Evolutionary conservation across 1,140 invertebrate species (phyloP).

Genomic region (Danaus plexippus): DNA sequence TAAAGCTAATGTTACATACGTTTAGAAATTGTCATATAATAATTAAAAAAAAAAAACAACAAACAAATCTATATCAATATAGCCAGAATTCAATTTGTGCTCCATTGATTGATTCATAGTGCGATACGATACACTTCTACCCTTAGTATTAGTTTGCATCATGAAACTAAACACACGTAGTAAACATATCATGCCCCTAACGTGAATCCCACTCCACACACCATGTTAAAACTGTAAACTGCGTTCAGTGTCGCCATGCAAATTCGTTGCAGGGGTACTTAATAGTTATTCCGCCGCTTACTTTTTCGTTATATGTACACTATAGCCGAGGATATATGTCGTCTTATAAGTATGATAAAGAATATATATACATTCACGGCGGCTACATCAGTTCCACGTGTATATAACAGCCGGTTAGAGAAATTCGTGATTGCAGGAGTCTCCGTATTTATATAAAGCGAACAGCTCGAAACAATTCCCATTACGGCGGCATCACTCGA

Average conservation of each 20-base stretch:
- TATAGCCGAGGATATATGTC: conserved; percentile 17
- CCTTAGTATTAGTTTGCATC: too few relatives aligned
- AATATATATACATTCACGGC: conserved; percentile 45
- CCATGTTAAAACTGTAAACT: too few relatives aligned
- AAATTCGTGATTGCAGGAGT: conserved; percentile 53
- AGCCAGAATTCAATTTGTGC: too few relatives aligned
- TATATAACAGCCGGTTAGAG: conserved; percentile 47
- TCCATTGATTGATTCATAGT: background rate
- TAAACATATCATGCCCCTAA: too few relatives aligned
- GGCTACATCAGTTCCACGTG: conserved; percentile 36
- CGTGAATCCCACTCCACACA: too few relatives aligned
- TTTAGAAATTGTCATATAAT: too few relatives aligned
- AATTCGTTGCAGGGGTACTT: conserved; percentile 10
- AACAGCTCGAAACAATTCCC: conserved; percentile 19
- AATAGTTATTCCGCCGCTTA: conserved; percentile 22
- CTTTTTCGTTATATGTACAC: conserved; percentile 22
- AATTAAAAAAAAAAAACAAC: too few relatives aligned
- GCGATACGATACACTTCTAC: conserved; percentile 27
- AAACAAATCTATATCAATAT: too few relatives aligned
- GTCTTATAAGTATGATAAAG: conserved; percentile 12
- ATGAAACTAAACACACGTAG: too few relatives aligned
- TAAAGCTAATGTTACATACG: conserved; percentile 24
- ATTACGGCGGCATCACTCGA: background rate
- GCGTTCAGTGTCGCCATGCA: too few relatives aligned
- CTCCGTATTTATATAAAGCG: conserved; percentile 29